Evolutionary conservation across 1,140 invertebrate genomes (phyloP), one percentile per base, ranked within the genome.

Genomic region (Spodoptera frugiperda): DNA sequence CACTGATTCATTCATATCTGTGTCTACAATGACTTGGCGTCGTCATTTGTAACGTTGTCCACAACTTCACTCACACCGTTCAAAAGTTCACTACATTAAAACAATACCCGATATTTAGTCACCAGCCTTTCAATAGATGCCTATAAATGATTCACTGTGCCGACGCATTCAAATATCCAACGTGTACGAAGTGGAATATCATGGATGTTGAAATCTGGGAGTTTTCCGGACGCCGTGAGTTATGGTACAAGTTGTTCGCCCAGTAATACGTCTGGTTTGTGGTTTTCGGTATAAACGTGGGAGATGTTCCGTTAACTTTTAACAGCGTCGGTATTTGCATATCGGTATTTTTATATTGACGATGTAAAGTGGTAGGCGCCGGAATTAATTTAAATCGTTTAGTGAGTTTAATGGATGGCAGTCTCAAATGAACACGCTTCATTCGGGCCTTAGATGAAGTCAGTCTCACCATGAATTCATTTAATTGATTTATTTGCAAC

Each of bases 221-320:
- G 10, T 68, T 68, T 68, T 53, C 65, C 65, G 14, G 14, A 30
- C 65, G 14, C 8, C 4, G 48, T 30, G 65, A 68, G 46, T 68
- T 68, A 68, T 53, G 65, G 48, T 30, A 51, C 65, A 53, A 68
- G 65, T 53, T 68, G 30, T 33, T 51, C 48, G 48, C 19, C 48
- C 48, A 14, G 14, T 46, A 51, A 49, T 49, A 48, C 65, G 49
- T 51, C 39, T 19, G 17, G 5, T 25, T 68, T 68, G 46, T 68
- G 11, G 21, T 33, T 68, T 67, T 65, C 17, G 61, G 15, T 21
- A 25, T 53, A 51, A 30, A 53, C 21, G 21, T 68, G 46, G 46
- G 65, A 65, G 61, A 65, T 53, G n/a, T 68, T 30, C 65, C 65
- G 65, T 51, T 68, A 68, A 68, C 12, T 53, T 53, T 51, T 51